phyloP scores from a whole-genome alignment of 2,888 invertebrate species.

The Macropis europaea region DNA sequence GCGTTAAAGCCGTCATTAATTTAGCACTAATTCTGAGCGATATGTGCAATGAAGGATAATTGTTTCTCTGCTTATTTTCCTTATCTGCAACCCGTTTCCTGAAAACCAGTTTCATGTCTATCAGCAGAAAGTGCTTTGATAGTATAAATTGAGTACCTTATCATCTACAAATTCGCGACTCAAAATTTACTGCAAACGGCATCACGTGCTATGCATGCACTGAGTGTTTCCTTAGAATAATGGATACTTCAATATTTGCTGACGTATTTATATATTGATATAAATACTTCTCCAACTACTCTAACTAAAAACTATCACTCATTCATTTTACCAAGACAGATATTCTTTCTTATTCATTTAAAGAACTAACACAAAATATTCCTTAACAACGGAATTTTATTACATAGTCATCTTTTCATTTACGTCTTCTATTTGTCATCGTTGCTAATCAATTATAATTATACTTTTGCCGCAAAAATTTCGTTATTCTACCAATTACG shows the following conservation, averaged over 20 bases:
- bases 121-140: not conserved
- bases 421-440: not conserved
- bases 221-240: not conserved
- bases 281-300: not conserved
- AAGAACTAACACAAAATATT: not conserved
- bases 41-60: not conserved
- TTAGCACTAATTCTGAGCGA: too few species aligned
- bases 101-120: not conserved
- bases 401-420: not conserved
- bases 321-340: not conserved
- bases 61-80: not conserved
- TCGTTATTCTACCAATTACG: too few species aligned
- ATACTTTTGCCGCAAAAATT: too few species aligned
- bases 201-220: slow-evolving; percentile 25
- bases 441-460: too few species aligned
- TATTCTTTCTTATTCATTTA: not conserved
- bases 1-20: too few species aligned
- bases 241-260: not conserved
- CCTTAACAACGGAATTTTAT: not conserved
- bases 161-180: slow-evolving; percentile 17
- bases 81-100: slow-evolving; percentile 5
- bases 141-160: not conserved
- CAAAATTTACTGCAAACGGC: not conserved
- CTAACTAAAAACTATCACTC: not conserved
- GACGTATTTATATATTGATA: not conserved